Conservation (phyloP, 2,888 invertebrate species). For the Standfussiana lucernea region DNA sequence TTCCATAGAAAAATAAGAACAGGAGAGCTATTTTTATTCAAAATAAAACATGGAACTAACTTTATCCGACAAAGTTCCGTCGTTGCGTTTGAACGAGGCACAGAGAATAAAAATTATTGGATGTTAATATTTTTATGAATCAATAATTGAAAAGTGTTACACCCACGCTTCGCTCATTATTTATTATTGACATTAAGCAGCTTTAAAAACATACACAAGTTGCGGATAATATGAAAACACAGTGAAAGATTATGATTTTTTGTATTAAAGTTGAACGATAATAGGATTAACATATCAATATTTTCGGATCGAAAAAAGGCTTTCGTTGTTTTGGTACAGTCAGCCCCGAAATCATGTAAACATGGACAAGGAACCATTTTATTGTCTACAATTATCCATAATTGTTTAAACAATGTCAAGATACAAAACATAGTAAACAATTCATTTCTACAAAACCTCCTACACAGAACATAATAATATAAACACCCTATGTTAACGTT, state of each 20-base stretch:
- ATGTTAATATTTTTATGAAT: constrained; percentile 27
- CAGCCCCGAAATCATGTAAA: neutral
- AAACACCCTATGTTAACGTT: no score
- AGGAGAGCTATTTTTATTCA: neutral
- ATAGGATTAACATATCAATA: neutral
- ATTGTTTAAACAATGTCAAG: no score
- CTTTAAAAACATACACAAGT: constrained; percentile 6
- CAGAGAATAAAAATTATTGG: constrained; percentile 2
- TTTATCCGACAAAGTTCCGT: constrained; percentile 4
- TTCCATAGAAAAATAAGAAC: neutral
- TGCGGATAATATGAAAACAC: neutral
- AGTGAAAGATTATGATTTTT: constrained; percentile 7
- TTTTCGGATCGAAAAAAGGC: neutral
- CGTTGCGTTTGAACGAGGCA: neutral
- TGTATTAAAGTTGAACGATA: neutral
- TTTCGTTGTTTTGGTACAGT: neutral
- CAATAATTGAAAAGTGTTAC: constrained; percentile 18
- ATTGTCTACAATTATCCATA: neutral
- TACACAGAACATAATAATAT: no score
- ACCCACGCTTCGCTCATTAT: neutral
- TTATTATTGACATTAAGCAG: constrained; percentile 17
- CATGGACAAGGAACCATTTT: neutral
- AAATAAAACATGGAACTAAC: neutral
- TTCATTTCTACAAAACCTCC: neutral
- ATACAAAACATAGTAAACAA: neutral